These are phyloP conservation scores for Ephialtes manifestator DNA, from an alignment of 2,888 invertebrate species.

Conservation along the genomic window DNA sequence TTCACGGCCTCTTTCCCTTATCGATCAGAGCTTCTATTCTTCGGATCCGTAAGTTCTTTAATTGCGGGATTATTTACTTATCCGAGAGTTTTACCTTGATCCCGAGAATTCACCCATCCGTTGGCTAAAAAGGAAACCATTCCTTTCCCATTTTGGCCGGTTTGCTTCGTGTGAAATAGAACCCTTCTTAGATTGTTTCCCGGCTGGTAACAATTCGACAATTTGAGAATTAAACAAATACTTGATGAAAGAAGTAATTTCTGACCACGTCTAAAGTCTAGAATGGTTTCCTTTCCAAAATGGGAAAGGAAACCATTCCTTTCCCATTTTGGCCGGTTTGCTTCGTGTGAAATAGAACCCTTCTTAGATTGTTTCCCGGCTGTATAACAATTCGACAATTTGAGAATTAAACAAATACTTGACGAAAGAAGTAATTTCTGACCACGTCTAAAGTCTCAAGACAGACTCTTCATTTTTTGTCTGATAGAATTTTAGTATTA, in stretches of 20 bases:
- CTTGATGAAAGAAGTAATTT: background rate
- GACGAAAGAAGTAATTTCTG: background rate
- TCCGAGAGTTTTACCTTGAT: slow-evolving; percentile 59
- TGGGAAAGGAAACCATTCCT: slow-evolving; percentile 37
- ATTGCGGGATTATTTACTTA: slow-evolving; percentile 75
- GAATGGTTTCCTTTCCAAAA: too few species aligned
- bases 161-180: background rate
- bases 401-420: background rate
- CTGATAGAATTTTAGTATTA: background rate
- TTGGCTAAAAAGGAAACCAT: slow-evolving; percentile 39
- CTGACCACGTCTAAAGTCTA: background rate
- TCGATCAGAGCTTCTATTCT: slow-evolving; percentile 55
- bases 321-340: background rate
- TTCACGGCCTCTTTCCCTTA: slow-evolving; percentile 53
- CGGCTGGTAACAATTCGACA: background rate
- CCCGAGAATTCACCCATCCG: slow-evolving; percentile 42
- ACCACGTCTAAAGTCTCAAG: background rate
- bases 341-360: background rate
- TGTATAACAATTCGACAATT: slow-evolving; percentile 2
- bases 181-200: background rate
- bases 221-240: background rate
- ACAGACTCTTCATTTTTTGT: background rate
- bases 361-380: background rate
- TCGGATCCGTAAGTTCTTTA: slow-evolving; percentile 61
- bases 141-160: background rate